Evolutionary conservation across 2,888 invertebrate genomes (phyloP), one percentile per base, ranked within the genome.

Genomic region (Sabatieria punctata): DNA sequence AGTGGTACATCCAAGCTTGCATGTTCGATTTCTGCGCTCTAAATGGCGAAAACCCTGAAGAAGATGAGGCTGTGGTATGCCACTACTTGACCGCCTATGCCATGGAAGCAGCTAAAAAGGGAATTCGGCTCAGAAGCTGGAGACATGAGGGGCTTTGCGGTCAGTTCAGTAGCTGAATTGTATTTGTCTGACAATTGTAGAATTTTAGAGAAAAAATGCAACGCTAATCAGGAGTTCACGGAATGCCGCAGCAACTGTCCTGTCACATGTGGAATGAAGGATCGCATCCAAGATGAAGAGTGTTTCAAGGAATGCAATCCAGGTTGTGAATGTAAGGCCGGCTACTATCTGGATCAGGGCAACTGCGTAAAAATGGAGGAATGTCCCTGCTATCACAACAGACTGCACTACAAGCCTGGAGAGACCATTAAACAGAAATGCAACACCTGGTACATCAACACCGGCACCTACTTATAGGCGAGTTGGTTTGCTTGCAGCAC

Each of bases 361-460:
- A 66, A 65, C 44, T 88, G 88, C 60, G 76, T 85, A 2, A 62
- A 68, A 52, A 76, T 79, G 0, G 67, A 73, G 0, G 71, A 77
- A 49, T 89, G 89, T 57, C 85, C 88, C 0, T 89, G 89, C 62
- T 83, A 85, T 67, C 86, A 88, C 65, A 85, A 82, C 8, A 85
- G 85, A 1, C 73, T 74, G 51, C 82, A 82, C 64, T 86, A 82
- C 64, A 71, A 73, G 2, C 82, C 86, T 57, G 80, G 79, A 0
- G 76, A 80, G 19, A 67, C 68, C 43, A 81, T 85, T 64, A 77
- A 78, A 54, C 79, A 80, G 63, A 83, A 83, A 49, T 89, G 88
- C 61, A 86, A 86, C 60, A 75, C 77, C 30, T 89, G 88, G 79
- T 79, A 54, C 54, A 61, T 30, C 30, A 15, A 11, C 30, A 15